These are phyloP conservation scores for Drosophila silvestris DNA, from an alignment of 2,888 invertebrate species.

Conservation along the genomic window DNA sequence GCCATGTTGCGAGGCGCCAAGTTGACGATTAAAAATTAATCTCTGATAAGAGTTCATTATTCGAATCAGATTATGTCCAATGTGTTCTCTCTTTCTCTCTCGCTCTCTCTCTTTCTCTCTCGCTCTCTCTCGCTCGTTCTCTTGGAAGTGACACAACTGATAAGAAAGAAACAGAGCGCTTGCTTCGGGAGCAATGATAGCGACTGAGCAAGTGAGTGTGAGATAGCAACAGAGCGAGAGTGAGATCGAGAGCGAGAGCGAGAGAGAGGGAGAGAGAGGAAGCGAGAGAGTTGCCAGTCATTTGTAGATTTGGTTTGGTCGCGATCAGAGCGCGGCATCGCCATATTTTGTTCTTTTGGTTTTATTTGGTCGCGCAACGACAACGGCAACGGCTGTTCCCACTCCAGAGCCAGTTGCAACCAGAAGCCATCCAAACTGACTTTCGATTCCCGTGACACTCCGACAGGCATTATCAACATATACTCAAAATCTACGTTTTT, in stretches of 20 bases:
- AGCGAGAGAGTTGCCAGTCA: constrained; percentile 20
- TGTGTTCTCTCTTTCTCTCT: constrained; percentile 7
- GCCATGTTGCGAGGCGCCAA: constrained; percentile 38
- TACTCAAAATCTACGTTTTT: background rate
- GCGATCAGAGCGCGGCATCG: constrained; percentile 7
- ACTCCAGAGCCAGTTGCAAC: constrained; percentile 17
- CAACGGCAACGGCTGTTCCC: constrained; percentile 56
- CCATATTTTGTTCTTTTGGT: constrained; percentile 23
- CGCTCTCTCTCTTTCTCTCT: background rate
- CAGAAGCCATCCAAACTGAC: constrained; percentile 4
- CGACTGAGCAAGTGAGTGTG: constrained; percentile 5
- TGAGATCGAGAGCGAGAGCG: background rate
- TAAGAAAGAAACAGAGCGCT: constrained; percentile 46
- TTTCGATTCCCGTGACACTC: constrained; percentile 23
- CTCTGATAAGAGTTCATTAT: constrained; percentile 64
- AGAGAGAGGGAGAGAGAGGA: constrained; percentile 1
- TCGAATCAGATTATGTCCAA: constrained; percentile 50
- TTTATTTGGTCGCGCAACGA: constrained; percentile 52
- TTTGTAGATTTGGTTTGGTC: constrained; percentile 41
- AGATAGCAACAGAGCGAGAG: constrained; percentile 12
- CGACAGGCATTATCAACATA: background rate
- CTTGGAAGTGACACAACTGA: constrained; percentile 18
- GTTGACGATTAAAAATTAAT: constrained; percentile 53
- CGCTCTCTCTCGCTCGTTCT: background rate
- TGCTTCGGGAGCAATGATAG: background rate